phyloP scores from a whole-genome alignment of 2,797 vertebrate genomes.

The Pelobates cultripes region DNA sequence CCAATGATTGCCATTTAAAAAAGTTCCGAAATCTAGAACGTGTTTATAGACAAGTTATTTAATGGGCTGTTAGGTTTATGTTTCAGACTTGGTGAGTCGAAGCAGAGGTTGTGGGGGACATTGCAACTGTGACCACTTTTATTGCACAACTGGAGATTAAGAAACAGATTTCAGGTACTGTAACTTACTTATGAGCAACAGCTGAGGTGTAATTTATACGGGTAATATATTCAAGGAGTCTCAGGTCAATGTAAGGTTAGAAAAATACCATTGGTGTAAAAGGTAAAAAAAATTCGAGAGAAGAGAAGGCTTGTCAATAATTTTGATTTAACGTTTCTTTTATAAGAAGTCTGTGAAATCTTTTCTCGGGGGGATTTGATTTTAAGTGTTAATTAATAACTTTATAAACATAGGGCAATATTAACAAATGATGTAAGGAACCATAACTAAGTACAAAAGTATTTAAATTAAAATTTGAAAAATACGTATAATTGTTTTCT shows the following conservation, averaged over 20 bases:
- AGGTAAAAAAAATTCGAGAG: slow-evolving; percentile 24
- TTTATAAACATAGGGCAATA: neutral
- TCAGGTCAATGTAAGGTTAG: slow-evolving; percentile 47
- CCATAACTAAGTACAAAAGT: neutral
- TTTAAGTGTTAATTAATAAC: neutral
- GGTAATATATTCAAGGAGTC: slow-evolving; percentile 50
- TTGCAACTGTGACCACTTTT: slow-evolving; percentile 53
- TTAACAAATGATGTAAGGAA: neutral
- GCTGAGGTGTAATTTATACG: slow-evolving; percentile 56
- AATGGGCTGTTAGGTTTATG: slow-evolving; percentile 57
- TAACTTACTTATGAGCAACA: slow-evolving; percentile 54
- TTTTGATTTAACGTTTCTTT: neutral
- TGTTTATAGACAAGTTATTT: slow-evolving; percentile 56
- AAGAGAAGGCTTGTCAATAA: slow-evolving; percentile 19
- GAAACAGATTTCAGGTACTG: slow-evolving; percentile 51
- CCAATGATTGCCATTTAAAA: slow-evolving; percentile 48
- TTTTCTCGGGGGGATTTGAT: neutral
- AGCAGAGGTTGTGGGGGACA: slow-evolving; percentile 52
- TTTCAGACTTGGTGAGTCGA: slow-evolving; percentile 55
- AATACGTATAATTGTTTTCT: too few relatives aligned
- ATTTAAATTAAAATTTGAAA: too few relatives aligned
- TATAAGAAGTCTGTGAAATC: neutral
- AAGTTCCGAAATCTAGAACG: slow-evolving; percentile 56
- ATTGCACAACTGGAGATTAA: slow-evolving; percentile 50
- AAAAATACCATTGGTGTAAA: slow-evolving; percentile 28